These are phyloP conservation scores for Otolemur crassicaudatus DNA, from an alignment of 2,797 vertebrate species.

Conservation along the genomic window DNA sequence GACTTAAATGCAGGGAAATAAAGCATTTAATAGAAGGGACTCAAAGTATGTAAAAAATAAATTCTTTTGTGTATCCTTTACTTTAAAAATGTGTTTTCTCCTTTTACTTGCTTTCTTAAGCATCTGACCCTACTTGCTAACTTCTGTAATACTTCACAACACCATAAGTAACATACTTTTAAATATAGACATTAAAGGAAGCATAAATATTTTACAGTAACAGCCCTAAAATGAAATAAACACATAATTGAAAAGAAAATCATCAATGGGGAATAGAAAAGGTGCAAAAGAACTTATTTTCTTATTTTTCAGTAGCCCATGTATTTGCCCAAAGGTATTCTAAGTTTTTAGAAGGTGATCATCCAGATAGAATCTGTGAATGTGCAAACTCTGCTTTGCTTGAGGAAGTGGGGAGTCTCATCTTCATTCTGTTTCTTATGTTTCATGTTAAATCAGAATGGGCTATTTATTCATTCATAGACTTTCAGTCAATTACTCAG, in stretches of 20 bases:
- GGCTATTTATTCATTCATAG: background rate
- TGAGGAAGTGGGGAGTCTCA: background rate
- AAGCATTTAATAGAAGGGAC: background rate
- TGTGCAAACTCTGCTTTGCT: background rate
- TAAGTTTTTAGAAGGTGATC: background rate
- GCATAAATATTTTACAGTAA: background rate
- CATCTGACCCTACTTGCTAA: background rate
- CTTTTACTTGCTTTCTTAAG: constrained; percentile 5
- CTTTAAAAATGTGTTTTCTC: background rate
- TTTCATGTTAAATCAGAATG: background rate
- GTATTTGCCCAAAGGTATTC: background rate
- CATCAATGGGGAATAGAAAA: background rate
- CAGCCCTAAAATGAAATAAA: background rate
- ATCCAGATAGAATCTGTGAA: background rate
- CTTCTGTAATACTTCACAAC: background rate
- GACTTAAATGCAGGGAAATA: background rate
- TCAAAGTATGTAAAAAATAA: background rate
- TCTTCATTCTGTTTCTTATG: background rate
- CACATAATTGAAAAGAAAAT: background rate
- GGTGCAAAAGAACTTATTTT: background rate
- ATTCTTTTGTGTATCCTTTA: background rate
- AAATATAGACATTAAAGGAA: background rate
- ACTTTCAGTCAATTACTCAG: background rate
- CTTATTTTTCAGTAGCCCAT: background rate
- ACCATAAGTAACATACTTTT: background rate